Conservation (phyloP, 2,797 vertebrate genomes). For the Anas capensis region DNA sequence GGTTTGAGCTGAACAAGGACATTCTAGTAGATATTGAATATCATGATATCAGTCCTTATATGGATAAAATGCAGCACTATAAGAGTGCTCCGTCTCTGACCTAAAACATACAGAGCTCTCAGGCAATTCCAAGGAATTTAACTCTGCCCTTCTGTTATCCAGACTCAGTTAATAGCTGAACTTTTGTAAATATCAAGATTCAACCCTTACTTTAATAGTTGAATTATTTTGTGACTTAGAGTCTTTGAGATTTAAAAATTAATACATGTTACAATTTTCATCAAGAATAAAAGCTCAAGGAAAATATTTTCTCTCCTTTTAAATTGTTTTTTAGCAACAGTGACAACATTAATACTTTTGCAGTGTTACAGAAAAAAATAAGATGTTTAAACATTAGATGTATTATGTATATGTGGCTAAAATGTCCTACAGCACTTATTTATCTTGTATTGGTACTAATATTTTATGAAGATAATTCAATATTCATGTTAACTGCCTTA, state of each 20-base stretch:
- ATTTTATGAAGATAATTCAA: constrained; percentile 12
- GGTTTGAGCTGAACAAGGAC: rapidly evolving
- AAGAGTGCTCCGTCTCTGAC: not conserved
- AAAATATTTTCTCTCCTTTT: not conserved
- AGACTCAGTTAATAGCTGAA: not conserved
- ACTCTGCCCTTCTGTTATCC: not conserved
- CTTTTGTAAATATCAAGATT: not conserved
- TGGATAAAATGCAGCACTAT: not conserved
- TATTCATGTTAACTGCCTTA: not conserved
- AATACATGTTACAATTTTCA: not conserved
- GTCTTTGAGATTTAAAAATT: not conserved
- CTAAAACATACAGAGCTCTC: not conserved
- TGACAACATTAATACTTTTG: not conserved
- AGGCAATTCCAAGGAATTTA: not conserved
- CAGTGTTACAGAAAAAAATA: not conserved
- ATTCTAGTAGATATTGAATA: not conserved
- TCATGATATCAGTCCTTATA: not conserved
- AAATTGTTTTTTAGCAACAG: not conserved
- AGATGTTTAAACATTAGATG: not conserved
- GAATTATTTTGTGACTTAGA: not conserved
- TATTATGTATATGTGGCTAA: not conserved
- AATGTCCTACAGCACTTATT: not conserved
- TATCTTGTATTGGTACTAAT: not conserved
- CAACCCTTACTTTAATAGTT: not conserved
- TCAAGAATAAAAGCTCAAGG: not conserved